Evolutionary conservation across 1,140 invertebrate species (phyloP).

Genomic region (Venustaconcha ellipsiformis): DNA sequence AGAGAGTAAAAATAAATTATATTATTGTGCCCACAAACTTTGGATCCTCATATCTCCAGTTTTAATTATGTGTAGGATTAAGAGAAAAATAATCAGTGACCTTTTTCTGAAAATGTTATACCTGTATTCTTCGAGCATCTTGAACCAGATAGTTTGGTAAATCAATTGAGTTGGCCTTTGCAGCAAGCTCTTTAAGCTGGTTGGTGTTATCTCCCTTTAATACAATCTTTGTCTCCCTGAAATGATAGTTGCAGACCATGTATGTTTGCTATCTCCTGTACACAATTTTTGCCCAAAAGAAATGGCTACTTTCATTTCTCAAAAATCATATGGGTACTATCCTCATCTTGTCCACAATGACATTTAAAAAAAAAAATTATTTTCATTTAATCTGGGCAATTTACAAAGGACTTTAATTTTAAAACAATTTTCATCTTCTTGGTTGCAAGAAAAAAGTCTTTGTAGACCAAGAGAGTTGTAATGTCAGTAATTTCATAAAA

Average conservation of each 20-base stretch:
- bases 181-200: conserved; percentile 72
- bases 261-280: not conserved
- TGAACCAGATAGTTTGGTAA: conserved; percentile 74
- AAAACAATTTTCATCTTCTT: too few relatives aligned
- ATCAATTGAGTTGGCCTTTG: conserved; percentile 69
- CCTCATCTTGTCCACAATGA: too few relatives aligned
- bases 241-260: conserved; percentile 9
- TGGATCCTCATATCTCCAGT: too few relatives aligned
- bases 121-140: conserved; percentile 77
- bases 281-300: not conserved
- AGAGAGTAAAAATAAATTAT: too few relatives aligned
- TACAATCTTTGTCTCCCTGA: conserved; percentile 76
- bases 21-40: too few relatives aligned
- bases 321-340: not conserved
- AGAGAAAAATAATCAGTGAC: not conserved
- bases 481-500: too few relatives aligned
- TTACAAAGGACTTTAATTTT: too few relatives aligned
- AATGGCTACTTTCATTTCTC: not conserved
- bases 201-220: conserved; percentile 73
- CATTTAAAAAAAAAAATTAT: too few relatives aligned
- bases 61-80: too few relatives aligned
- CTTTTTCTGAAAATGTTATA: conserved; percentile 41
- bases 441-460: too few relatives aligned
- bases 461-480: too few relatives aligned
- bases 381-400: too few relatives aligned